Evolutionary conservation across 2,113 vertebrate genomes (phyloP), one percentile per base, ranked within the genome.

Genomic region (Gallinago undulata): DNA sequence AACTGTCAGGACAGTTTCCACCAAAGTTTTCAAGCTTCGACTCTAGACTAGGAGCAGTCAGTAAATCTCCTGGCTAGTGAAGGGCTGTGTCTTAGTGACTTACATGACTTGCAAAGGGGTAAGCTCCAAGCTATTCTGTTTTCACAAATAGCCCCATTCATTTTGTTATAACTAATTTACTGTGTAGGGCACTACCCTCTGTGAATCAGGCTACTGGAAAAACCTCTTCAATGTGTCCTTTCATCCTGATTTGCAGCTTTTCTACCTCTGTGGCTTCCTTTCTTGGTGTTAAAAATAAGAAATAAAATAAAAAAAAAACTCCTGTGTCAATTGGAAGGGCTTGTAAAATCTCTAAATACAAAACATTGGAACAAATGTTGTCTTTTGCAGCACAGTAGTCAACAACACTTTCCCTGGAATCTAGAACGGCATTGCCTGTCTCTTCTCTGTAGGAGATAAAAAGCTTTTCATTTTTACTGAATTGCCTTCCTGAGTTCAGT

Each of bases 81-180:
- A 53, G 11, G 19, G 48, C 30, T 7, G 10, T 63, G 80, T 81
- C 59, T 70, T 19, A 24, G 39, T 77, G 72, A 21, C 83, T 88
- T 57, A n/a, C 10, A 37, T 70, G 35, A 7, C 77, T 95, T 64
- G 57, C 43, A 59, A 51, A 75, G 84, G 62, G 80, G 81, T 47
- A 84, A 91, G 51, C 66, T 83, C 69, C 10, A 4, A 51, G 62
- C 93, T 72, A 30, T 93, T 96, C 64, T 68, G 51, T 93, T 89
- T 95, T 94, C 77, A 89, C 87, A 94, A 87, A 84, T 30, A 91
- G 23, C 74, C 56, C 30, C 62, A 72, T 95, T 97, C 69, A 87
- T 94, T 91, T 91, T 56, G 69, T 57, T 68, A 37, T 53, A 45
- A 21, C 57, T 77, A 70, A 93, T 94, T 92, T 83, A 77, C 31